These are phyloP conservation scores for Mobula hypostoma DNA, from an alignment of 2,113 vertebrate species.

Conservation along the genomic window DNA sequence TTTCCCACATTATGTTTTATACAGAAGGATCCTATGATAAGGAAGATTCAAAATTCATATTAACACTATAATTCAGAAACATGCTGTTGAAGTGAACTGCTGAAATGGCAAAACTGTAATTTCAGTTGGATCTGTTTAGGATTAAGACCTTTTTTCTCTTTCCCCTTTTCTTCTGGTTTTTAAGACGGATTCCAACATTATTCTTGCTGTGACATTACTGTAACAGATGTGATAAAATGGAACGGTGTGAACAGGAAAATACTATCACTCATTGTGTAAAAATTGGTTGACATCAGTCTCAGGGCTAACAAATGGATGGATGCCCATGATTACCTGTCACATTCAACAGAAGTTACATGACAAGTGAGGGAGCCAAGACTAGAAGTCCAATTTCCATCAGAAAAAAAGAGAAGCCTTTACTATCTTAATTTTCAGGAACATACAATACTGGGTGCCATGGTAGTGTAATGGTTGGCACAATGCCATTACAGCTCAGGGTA, in stretches of 20 bases:
- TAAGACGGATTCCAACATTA: not conserved
- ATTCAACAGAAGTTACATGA: slow-evolving; percentile 8
- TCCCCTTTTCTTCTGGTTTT: not conserved
- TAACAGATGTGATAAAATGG: not conserved
- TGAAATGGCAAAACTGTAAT: not conserved
- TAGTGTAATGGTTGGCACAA: too few species aligned
- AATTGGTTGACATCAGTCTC: not conserved
- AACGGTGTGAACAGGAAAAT: not conserved
- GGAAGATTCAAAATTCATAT: not conserved
- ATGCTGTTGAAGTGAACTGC: not conserved
- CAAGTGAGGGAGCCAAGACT: not conserved
- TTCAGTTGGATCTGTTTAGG: not conserved
- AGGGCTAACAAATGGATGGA: not conserved
- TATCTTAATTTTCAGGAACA: not conserved
- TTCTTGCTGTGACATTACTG: not conserved
- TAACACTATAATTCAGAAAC: not conserved
- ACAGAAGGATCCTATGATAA: not conserved
- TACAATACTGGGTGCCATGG: too few species aligned
- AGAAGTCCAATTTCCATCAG: slow-evolving; percentile 9
- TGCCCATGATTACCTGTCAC: not conserved
- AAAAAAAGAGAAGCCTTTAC: not conserved
- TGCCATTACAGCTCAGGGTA: too few species aligned
- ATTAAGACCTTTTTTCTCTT: not conserved
- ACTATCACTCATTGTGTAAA: not conserved
- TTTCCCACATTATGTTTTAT: not conserved